These are phyloP conservation scores for Luperina testacea DNA, from an alignment of 2,888 invertebrate species.

Conservation along the genomic window DNA sequence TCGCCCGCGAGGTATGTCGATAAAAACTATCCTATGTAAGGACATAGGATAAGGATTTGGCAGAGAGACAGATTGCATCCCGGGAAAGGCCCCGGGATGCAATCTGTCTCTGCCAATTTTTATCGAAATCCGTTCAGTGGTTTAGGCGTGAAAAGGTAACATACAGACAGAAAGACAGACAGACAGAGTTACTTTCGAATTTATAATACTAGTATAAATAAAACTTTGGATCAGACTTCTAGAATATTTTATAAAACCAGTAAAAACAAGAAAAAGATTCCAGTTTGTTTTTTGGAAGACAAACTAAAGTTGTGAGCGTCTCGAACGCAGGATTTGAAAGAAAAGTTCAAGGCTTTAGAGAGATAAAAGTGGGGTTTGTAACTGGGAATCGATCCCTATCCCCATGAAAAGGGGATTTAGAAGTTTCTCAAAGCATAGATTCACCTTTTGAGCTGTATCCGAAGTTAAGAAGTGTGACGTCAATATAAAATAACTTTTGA, in stretches of 20 bases:
- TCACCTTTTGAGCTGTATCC: conserved; percentile 53
- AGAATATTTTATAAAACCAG: conserved; percentile 23
- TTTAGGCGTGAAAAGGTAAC: too few relatives aligned
- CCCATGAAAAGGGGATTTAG: conserved; percentile 62
- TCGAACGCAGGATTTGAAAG: conserved; percentile 57
- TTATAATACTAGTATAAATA: too few relatives aligned
- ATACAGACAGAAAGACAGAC: too few relatives aligned
- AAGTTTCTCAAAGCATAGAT: conserved; percentile 54
- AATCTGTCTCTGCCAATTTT: too few relatives aligned
- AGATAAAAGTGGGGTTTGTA: conserved; percentile 63
- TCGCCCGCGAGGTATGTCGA: too few relatives aligned
- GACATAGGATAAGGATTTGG: too few relatives aligned
- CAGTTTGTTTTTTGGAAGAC: conserved; percentile 50
- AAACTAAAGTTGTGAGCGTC: conserved; percentile 48
- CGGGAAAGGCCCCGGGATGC: too few relatives aligned
- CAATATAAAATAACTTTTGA: conserved; percentile 38
- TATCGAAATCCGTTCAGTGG: too few relatives aligned
- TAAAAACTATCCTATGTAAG: too few relatives aligned
- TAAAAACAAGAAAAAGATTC: conserved; percentile 20
- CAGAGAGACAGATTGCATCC: too few relatives aligned
- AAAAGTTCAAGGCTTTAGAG: conserved; percentile 62
- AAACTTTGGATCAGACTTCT: conserved; percentile 11
- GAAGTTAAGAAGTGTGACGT: conserved; percentile 41
- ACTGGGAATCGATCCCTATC: conserved; percentile 60
- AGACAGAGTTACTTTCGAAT: too few relatives aligned